Conservation (phyloP, 2,797 vertebrate genomes). For the Sphaeramia orbicularis region DNA sequence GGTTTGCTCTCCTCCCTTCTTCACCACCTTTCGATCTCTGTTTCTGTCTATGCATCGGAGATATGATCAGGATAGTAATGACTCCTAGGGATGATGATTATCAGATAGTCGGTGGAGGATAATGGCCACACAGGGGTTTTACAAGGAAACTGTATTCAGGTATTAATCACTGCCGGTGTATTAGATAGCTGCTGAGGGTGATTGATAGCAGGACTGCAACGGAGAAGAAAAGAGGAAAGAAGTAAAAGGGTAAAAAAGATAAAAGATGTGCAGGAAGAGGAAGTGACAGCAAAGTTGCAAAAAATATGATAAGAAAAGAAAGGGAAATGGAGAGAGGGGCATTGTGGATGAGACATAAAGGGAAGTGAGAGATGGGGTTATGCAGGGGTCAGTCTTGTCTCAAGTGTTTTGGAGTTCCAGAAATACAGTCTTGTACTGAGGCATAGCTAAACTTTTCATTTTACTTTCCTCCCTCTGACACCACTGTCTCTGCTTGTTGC, state of each 20-base stretch:
- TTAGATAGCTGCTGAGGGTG: slow-evolving; percentile 32
- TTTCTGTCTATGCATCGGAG: slow-evolving; percentile 19
- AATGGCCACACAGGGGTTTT: slow-evolving; percentile 52
- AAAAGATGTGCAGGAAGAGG: slow-evolving; percentile 20
- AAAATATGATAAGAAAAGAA: slow-evolving; percentile 13
- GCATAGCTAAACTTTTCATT: slow-evolving; percentile 5
- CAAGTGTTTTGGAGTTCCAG: slow-evolving; percentile 42
- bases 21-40: slow-evolving; percentile 9
- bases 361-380: slow-evolving; percentile 41
- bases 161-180: slow-evolving; percentile 44
- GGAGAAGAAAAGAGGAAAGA: neutral
- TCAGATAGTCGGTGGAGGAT: slow-evolving; percentile 55
- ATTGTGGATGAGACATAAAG: slow-evolving; percentile 13
- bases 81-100: slow-evolving; percentile 53
- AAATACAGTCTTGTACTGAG: slow-evolving; percentile 35
- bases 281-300: neutral
- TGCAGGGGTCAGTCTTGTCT: slow-evolving; percentile 56
- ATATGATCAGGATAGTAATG: slow-evolving; percentile 63
- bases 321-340: slow-evolving; percentile 14
- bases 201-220: slow-evolving; percentile 10
- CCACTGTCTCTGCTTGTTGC: neutral
- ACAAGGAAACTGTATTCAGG: slow-evolving; percentile 39
- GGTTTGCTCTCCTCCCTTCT: neutral
- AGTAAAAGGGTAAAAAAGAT: neutral
- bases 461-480: slow-evolving; percentile 20